Evolutionary conservation across 2,113 vertebrate species (phyloP), one percentile per base, ranked within the genome.

Genomic region (Notiomystis cincta): DNA sequence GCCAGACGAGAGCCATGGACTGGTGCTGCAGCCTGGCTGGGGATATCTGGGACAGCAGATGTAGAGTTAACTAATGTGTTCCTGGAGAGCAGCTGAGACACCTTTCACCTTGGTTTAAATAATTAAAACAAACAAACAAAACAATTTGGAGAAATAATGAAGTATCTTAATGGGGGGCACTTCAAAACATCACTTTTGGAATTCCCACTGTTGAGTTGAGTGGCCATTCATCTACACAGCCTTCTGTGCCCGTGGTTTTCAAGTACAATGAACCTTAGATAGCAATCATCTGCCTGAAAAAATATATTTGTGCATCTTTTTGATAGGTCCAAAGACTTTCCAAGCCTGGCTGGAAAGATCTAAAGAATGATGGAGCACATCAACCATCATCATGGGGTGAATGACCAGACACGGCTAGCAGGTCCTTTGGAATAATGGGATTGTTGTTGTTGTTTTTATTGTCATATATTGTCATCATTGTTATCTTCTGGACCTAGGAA

Each of bases 91-190:
- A 44, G 38, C 42, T 37, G 19, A 48, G 38, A 24, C 35, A 42
- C 11, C 5, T 58, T 64, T 51, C 25, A 50, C 10, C 37, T 91
- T 0, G 0, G 3, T 69, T 89, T 42, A 45, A 42, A 60, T 57
- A 11, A 20, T 19, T 35, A 13, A 19, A 4, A 1, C 17, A 64
- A 21, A 1, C 17, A 64, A 21, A n/a, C n/a, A 40, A 62, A 57
- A 1, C 17, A 64, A 21, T 20, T 60, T 70, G 10, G 22, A 21
- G 2, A 5, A 79, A 47, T 20, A 19, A 13, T 56, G 3, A 78
- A 78, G 30, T 56, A 30, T 60, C 12, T 25, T 57, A 37, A 67
- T 21, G 1, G 0, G 1, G 3, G 9, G 19, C 2, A 3, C n/a
- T 76, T 62, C 24, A 44, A 18, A 65, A 40, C 18, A 20, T 71